Evolutionary conservation across 2,797 vertebrate genomes (phyloP), one percentile per base, ranked within the genome.

Genomic region (Gadopsis marmoratus): DNA sequence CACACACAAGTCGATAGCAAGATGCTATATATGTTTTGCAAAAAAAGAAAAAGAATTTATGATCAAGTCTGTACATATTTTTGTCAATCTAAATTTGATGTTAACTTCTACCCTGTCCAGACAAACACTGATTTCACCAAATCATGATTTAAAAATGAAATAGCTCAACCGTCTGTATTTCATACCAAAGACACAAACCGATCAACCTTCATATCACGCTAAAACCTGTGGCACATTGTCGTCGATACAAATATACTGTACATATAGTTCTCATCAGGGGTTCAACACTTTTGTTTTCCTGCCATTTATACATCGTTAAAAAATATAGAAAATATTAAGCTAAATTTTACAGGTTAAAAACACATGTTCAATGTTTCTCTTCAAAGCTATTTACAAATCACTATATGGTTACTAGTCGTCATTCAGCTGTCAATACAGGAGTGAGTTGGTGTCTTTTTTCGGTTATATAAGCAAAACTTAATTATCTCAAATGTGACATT

Each of bases 251-350:
- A 87, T 74, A 79, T 75, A 72, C 73, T 81, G 78, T 88, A 92
- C 77, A 89, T 78, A 79, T 74, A n/a, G 29, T 59, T 68, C 62
- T 84, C 63, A 70, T 73, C 56, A 54, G 41, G 65, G 48, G 55
- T 76, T 81, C 16, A 41, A 76, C 59, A 72, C 16, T 48, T 81
- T 63, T 76, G 43, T 41, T 69, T 55, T 84, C 60, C 86, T 60
- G 77, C 62, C 64, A 58, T 91, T 89, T 89, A 79, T 85, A 91
- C 92, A 88, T 79, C 47, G 85, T 93, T 86, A 86, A 87, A 85
- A 90, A 92, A 89, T 88, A 91, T 94, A 94, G 86, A 93, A 94
- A 94, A 94, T 84, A 86, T 84, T 72, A 74, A 86, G 81, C 89
- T 74, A 86, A 74, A 82, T 83, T 89, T 51, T 87, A 91, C 89